Evolutionary conservation across 2,113 vertebrate species (phyloP), one percentile per base, ranked within the genome.

Genomic region (Mus spicilegus): DNA sequence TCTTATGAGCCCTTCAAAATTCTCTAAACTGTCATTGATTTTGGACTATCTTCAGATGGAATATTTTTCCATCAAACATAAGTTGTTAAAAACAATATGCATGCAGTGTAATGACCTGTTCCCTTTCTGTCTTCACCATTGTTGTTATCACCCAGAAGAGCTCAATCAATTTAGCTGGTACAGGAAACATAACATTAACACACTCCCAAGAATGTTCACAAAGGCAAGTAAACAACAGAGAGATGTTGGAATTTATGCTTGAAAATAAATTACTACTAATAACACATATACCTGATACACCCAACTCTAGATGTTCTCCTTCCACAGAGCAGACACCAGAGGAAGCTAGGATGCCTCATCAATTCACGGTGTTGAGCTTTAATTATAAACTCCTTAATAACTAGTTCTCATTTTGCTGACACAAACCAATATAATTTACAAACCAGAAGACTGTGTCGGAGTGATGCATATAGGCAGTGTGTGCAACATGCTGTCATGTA

Each of bases 51-150:
- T 97, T 93, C 51, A 70, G 65, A 95, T 13, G 56, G 16, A 33
- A 78, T 95, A 93, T 67, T 85, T 96, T 20, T 96, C 67, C 49
- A 93, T 97, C 96, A 80, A 95, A 65, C 90, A 49, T 75, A 33
- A 63, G 81, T 93, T 89, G 93, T 97, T 98, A 98, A 98, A 98
- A 98, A 98, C 96, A 91, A 97, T 93, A 87, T 89, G 96, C 77
- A 96, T 91, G 89, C 12, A 46, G 0, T 96, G 72, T 94, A 97
- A 97, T 98, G 81, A 84, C 91, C 97, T 94, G 39, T 96, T 51
- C 72, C 95, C 54, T 76, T 87, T 89, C 65, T 82, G 56, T 86
- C 56, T 95, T 98, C 94, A 96, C 89, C 82, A 96, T 33, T 93
- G 67, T 33, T 92, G 67, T 92, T 98, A 97, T 97, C 84, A 92